Conservation (phyloP, 2,888 invertebrate species). For the Drosophila conformis region DNA sequence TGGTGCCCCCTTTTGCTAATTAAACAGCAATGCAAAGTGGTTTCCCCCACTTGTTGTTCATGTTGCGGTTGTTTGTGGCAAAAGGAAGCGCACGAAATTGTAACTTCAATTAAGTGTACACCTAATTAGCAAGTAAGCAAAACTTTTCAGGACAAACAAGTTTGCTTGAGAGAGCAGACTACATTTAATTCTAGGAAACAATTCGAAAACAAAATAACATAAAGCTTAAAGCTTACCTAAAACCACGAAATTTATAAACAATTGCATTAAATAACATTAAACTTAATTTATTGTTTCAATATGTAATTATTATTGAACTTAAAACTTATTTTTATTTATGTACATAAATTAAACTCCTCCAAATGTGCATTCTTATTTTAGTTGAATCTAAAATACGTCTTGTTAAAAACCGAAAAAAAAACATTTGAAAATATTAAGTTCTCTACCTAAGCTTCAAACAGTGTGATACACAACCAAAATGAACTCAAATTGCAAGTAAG, state of each 20-base stretch:
- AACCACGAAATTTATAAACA: not conserved
- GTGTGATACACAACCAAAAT: not conserved
- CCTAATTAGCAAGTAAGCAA: constrained; percentile 56
- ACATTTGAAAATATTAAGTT: not conserved
- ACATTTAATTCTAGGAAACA: not conserved
- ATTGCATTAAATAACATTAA: not conserved
- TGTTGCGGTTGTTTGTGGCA: constrained; percentile 8
- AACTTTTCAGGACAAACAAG: constrained; percentile 8
- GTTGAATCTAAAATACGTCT: not conserved
- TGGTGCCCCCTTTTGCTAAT: constrained; percentile 46
- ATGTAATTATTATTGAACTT: not conserved
- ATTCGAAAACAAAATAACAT: not conserved
- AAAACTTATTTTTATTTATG: not conserved
- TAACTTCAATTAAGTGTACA: constrained; percentile 53
- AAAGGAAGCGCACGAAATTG: constrained; percentile 39
- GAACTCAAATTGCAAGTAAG: constrained; percentile 13
- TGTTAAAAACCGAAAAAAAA: not conserved
- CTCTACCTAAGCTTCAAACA: not conserved
- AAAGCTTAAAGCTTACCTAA: not conserved
- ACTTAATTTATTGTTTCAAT: not conserved
- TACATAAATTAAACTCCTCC: not conserved
- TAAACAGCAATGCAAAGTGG: constrained; percentile 51
- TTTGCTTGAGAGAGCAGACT: not conserved
- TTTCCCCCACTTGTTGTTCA: not conserved
- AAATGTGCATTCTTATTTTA: not conserved